Conservation (phyloP, 2,113 vertebrate species). For the Psilopsiagon aymara region DNA sequence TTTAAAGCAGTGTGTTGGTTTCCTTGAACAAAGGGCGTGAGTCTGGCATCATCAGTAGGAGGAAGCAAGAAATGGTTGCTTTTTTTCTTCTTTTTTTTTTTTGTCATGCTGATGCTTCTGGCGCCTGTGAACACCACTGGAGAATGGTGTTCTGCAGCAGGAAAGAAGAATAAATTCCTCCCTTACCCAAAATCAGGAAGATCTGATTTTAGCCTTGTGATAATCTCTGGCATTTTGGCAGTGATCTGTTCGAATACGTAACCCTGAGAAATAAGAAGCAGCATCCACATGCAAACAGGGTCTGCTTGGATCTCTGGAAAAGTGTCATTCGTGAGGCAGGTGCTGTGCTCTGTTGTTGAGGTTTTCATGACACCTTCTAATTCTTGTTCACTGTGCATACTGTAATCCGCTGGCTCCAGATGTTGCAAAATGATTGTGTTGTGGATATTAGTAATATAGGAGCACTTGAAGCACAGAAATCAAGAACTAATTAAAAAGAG, state of each 20-base stretch:
- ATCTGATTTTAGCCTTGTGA: background rate
- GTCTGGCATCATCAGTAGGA: background rate
- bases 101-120: background rate
- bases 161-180: background rate
- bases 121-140: background rate
- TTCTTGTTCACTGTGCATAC: background rate
- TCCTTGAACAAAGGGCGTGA: background rate
- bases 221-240: background rate
- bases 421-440: background rate
- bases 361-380: background rate
- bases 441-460: background rate
- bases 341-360: background rate
- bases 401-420: background rate
- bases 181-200: background rate
- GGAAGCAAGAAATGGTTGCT: background rate
- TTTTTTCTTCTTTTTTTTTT: background rate
- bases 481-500: slow-evolving; percentile 1
- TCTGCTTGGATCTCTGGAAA: background rate
- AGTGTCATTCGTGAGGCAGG: background rate
- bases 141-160: slow-evolving; percentile 1
- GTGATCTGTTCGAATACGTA: background rate
- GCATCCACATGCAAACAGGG: background rate
- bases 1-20: slow-evolving; percentile 12
- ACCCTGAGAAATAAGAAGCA: background rate
- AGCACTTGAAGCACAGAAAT: background rate